Base-by-base conservation (phyloP, 1,140 invertebrate genomes). In the Penaeus chinensis region DNA sequence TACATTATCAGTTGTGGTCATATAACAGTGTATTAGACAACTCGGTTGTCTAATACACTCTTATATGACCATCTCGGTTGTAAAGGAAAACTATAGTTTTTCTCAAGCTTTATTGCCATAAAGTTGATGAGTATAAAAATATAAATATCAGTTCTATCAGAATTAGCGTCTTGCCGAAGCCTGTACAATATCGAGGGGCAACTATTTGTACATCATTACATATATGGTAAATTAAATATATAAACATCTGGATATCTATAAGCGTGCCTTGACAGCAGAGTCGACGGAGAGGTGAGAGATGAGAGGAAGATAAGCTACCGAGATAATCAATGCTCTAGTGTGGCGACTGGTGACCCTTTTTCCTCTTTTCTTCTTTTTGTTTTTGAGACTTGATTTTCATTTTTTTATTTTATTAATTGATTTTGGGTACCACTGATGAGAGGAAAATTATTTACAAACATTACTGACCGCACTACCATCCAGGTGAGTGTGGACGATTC, bases 101-200 rank as follows among this genome's bases (percentile, higher is more conserved):
- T n/a, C 42, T 27, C 18, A 74, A 24, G 27, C 42, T 74, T 74
- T 74, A 74, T 74, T 74, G 27, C 20, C 71, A 74, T 74, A 27
- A 32, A 27, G 42, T 74, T 74, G 71, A 74, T 74, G 24, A 32
- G 71, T 74, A 74, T 74, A 74, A 74, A 74, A 74, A 74, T 74
- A 74, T 74, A 74, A 74, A 74, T 74, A 74, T 74, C 71, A 74
- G 71, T 74, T 32, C 27, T 32, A 27, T 74, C 10, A 32, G 42
- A 32, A 32, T 74, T 37, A 74, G 71, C 42, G 42, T 74, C 71
- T 74, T 27, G 42, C 27, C 71, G 71, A 74, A 74, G 71, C 71
- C 27, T 27, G 20, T 74, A 74, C 71, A 74, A 74, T 37, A 74
- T 27, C 42, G n/a, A 74, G 27, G 24, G 71, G 71, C 27, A 74